Evolutionary conservation across 2,888 invertebrate species (phyloP).

Genomic region (Hoplodrina blanda): DNA sequence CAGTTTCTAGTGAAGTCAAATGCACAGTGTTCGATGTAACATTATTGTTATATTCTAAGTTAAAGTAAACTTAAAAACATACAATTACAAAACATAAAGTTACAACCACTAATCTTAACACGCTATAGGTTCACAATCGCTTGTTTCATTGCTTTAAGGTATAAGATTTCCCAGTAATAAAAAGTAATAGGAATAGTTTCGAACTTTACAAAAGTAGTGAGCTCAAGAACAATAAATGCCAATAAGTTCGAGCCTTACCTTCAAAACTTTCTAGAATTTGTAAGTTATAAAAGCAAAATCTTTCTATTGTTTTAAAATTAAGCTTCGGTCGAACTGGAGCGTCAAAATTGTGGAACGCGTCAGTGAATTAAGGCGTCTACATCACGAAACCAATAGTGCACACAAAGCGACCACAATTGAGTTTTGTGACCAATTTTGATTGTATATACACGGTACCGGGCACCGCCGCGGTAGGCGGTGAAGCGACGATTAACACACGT

Average conservation of each 20-base stretch:
- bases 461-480: too few species aligned
- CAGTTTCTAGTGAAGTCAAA: too few species aligned
- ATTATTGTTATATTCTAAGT: too few species aligned
- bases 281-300: constrained; percentile 7
- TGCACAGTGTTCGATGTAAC: too few species aligned
- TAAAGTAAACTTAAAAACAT: neutral
- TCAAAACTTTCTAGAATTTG: constrained; percentile 29
- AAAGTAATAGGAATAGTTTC: constrained; percentile 45
- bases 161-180: constrained; percentile 35
- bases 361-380: too few species aligned
- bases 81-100: neutral
- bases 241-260: constrained; percentile 40
- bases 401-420: too few species aligned
- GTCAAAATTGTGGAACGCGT: neutral
- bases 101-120: neutral
- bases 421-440: too few species aligned
- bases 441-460: too few species aligned
- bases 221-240: constrained; percentile 45
- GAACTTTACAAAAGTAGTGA: constrained; percentile 41
- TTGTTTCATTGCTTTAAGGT: constrained; percentile 26
- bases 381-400: too few species aligned
- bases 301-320: constrained; percentile 13
- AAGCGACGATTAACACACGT: too few species aligned
- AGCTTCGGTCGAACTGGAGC: neutral
- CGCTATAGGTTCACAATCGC: constrained; percentile 3